Base-by-base conservation (phyloP, 2,888 invertebrate species). In the Metalampra italica region DNA sequence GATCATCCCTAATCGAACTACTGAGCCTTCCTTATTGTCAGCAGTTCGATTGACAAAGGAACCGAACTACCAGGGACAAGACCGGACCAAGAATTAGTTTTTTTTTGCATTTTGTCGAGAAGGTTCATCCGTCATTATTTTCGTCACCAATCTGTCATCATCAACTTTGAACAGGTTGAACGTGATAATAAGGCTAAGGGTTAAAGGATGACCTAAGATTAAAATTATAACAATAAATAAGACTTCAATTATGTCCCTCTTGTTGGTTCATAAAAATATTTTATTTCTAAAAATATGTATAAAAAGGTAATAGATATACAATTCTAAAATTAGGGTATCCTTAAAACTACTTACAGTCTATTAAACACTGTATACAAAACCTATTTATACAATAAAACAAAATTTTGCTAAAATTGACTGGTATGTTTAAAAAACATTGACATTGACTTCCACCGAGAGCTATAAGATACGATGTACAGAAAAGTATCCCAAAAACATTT, bases 371-470 rank as follows among this genome's bases (percentile, higher is more conserved):
- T 66, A 58, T 65, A 66, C 53, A 65, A 64, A 58, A 62, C 60
- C 60, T 66, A 65, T 66, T 64, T 62, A 66, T 63, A 67, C 61
- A 64, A 70, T 68, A 49, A 53, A 53, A 68, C 65, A 60, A 57
- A 64, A 66, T 71, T 71, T 73, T 68, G 60, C 66, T 72, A 74
- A 72, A 75, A 70, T 63, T 83, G 84, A 84, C 84, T 84, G 76
- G 80, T 76, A 78, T 68, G 55, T 66, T 68, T 64, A 54, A 57
- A 45, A 59, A 59, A 71, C 64, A 71, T 73, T 74, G 70, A 71
- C 68, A 68, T 67, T 56, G 58, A 49, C 50, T 71, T 71, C 77
- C 79, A 83, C 78, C 71, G 69, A 56, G 66, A 77, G 72, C 71
- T 69, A 72, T 67, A 64, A 59, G 57, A 61, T 45, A 44, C 43